These are phyloP conservation scores for Drosophila tropicalis DNA, from an alignment of 1,140 invertebrate species.

Conservation along the genomic window DNA sequence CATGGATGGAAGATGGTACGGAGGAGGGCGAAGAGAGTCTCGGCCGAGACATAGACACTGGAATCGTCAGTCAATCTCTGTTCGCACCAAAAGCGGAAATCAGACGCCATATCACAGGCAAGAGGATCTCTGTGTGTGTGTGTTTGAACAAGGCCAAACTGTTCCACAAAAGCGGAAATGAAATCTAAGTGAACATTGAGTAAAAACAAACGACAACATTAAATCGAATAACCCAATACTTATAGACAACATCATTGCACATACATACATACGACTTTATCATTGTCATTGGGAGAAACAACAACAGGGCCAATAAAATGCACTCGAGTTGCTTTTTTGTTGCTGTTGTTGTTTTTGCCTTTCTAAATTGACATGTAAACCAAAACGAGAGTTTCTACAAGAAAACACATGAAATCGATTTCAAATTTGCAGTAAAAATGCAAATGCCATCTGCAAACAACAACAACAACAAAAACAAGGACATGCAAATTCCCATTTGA, in stretches of 20 bases:
- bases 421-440: conserved; percentile 67
- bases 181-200: conserved; percentile 52
- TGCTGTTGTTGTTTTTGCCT: neutral
- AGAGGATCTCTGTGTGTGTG: conserved; percentile 30
- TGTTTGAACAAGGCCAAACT: conserved; percentile 53
- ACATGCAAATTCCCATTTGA: conserved; percentile 57
- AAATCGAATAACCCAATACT: neutral
- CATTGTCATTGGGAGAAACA: neutral
- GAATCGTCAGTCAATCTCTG: conserved; percentile 57
- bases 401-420: conserved; percentile 57
- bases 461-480: conserved; percentile 1
- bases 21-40: neutral
- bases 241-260: neutral
- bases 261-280: no score
- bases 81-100: conserved; percentile 59
- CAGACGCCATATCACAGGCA: conserved; percentile 66
- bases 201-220: conserved; percentile 35
- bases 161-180: conserved; percentile 52
- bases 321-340: neutral
- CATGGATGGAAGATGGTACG: neutral
- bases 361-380: conserved; percentile 37
- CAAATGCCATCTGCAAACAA: conserved; percentile 45
- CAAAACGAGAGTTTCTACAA: conserved; percentile 13
- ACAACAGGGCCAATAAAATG: conserved; percentile 50
- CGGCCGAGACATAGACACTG: conserved; percentile 19